Conservation (phyloP, 2,113 vertebrate species). For the Chionomys nivalis region DNA sequence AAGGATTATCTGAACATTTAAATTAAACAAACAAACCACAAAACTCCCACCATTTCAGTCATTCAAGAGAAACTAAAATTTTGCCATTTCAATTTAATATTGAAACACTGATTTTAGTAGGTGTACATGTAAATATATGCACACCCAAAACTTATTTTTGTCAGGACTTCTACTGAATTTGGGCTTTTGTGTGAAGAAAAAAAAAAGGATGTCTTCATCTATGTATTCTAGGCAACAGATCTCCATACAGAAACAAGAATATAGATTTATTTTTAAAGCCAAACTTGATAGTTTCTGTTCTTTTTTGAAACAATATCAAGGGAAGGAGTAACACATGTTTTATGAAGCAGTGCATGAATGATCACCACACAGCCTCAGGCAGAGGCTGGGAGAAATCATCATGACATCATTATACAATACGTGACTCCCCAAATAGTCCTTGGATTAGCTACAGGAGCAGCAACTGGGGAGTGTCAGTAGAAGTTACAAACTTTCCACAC, state of each 20-base stretch:
- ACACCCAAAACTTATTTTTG: neutral
- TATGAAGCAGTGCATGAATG: neutral
- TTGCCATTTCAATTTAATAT: slow-evolving; percentile 13
- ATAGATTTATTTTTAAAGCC: neutral
- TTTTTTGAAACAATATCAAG: neutral
- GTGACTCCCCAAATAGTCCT: neutral
- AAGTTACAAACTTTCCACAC: neutral
- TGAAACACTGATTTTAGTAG: slow-evolving; percentile 1
- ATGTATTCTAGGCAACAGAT: slow-evolving; percentile 38
- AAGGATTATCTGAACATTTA: neutral
- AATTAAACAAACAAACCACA: neutral
- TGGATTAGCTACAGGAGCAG: fast-evolving
- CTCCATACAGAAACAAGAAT: slow-evolving; percentile 49
- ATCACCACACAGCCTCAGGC: neutral
- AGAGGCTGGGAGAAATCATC: neutral
- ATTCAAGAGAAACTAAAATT: neutral
- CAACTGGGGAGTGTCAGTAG: neutral
- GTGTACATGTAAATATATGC: neutral
- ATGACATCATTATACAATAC: too few relatives aligned
- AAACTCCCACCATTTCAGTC: neutral
- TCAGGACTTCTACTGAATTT: slow-evolving; percentile 29
- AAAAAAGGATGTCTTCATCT: slow-evolving; percentile 11
- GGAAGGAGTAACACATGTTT: neutral
- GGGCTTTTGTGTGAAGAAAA: slow-evolving; percentile 40
- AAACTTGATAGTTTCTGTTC: neutral